Conservation (phyloP, 2,888 invertebrate genomes). For the Hipparchia semele region DNA sequence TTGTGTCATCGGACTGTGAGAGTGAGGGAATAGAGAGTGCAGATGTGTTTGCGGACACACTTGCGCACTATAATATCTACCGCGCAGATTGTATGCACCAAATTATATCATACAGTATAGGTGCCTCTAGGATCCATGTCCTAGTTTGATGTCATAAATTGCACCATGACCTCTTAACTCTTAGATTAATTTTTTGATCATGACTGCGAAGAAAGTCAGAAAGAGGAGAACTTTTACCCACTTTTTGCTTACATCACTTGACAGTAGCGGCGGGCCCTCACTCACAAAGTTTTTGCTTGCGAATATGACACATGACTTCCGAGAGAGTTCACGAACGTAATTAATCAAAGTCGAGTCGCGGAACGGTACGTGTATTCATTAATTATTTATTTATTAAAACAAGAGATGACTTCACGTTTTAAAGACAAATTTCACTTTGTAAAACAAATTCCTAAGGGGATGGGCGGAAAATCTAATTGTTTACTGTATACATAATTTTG, state of each 20-base stretch:
- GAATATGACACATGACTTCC: constrained; percentile 66
- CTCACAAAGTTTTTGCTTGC: constrained; percentile 58
- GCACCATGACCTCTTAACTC: too few species aligned
- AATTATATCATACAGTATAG: too few species aligned
- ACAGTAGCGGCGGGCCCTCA: constrained; percentile 34
- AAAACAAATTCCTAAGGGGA: not conserved
- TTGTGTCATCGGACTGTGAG: too few species aligned
- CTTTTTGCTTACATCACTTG: constrained; percentile 26
- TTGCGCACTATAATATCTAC: too few species aligned
- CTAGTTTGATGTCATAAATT: too few species aligned
- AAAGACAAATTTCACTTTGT: constrained; percentile 23
- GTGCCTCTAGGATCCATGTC: too few species aligned
- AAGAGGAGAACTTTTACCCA: constrained; percentile 6
- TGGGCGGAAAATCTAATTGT: too few species aligned
- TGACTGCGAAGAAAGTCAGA: not conserved
- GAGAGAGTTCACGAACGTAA: constrained; percentile 63
- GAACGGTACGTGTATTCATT: constrained; percentile 28
- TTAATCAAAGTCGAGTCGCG: constrained; percentile 60
- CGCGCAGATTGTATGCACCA: too few species aligned
- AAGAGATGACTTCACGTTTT: constrained; percentile 26
- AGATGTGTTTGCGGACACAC: too few species aligned
- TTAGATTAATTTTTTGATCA: not conserved
- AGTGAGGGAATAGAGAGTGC: too few species aligned
- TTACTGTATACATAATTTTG: too few species aligned
- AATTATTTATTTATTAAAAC: constrained; percentile 32